Evolutionary conservation across 2,888 invertebrate genomes (phyloP).

Genomic region (Acleris cristana): DNA sequence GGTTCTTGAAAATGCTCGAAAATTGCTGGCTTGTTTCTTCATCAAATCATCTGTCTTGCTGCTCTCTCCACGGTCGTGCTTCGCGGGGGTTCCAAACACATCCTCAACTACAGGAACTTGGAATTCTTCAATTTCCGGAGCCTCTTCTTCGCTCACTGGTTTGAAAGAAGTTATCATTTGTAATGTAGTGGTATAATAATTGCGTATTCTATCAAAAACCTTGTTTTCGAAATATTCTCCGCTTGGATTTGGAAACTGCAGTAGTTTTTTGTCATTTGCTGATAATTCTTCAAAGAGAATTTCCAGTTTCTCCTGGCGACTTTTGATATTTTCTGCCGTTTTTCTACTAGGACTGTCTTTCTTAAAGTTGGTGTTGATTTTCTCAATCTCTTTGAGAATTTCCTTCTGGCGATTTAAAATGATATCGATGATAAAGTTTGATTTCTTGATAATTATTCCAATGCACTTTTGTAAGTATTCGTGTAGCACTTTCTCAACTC

Average conservation of each 20-base stretch:
- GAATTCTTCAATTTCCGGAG: background rate
- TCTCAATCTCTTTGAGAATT: background rate
- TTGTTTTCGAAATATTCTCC: background rate
- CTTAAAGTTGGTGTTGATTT: background rate
- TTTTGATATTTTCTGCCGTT: background rate
- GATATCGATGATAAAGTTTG: background rate
- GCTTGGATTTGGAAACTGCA: background rate
- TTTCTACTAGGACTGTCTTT: background rate
- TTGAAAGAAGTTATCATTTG: background rate
- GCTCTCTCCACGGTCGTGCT: background rate
- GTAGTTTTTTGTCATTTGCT: background rate
- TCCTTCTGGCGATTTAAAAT: background rate
- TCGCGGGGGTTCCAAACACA: background rate
- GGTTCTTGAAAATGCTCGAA: background rate
- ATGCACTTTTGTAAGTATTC: background rate
- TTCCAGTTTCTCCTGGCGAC: background rate
- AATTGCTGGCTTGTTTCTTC: background rate
- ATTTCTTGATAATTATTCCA: background rate
- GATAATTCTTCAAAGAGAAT: background rate
- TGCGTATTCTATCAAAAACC: background rate
- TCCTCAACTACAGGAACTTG: background rate
- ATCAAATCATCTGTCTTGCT: background rate
- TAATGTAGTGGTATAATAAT: background rate
- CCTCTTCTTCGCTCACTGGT: background rate
- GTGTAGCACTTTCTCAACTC: background rate